A percentile compares a stretch with the other conserved stretches of the same genome.
phyloP scores from a whole-genome alignment of 2,888 invertebrate genomes.

The Pogonocherus hispidulus region DNA sequence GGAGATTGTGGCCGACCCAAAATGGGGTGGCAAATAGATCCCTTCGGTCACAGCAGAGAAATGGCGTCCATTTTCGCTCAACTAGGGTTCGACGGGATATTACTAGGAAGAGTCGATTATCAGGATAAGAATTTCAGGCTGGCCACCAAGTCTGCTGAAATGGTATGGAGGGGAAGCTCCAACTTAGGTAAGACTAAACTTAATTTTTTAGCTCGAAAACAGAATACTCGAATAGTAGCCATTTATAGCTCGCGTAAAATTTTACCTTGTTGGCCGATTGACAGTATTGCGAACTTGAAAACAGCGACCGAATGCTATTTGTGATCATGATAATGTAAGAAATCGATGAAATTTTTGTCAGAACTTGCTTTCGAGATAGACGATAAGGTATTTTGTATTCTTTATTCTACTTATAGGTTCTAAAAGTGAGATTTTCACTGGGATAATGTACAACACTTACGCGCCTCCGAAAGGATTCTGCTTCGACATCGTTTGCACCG shows the following conservation, averaged over 20 bases:
- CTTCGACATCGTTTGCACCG: conserved; percentile 88
- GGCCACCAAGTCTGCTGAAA: conserved; percentile 78
- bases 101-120: conserved; percentile 90
- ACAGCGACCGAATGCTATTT: too few species aligned
- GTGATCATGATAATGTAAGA: too few species aligned
- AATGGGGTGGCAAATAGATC: conserved; percentile 88
- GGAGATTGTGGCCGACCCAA: conserved; percentile 81
- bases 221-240: too few species aligned
- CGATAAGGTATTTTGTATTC: too few species aligned
- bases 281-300: too few species aligned
- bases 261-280: too few species aligned
- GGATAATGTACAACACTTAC: conserved; percentile 86
- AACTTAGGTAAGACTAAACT: conserved; percentile 73
- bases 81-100: conserved; percentile 91
- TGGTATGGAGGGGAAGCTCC: conserved; percentile 85
- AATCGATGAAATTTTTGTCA: too few species aligned
- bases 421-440: conserved; percentile 70
- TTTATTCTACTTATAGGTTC: conserved; percentile 69
- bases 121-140: conserved; percentile 81
- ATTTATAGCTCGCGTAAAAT: too few species aligned
- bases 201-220: background rate
- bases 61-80: conserved; percentile 85
- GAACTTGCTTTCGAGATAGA: too few species aligned
- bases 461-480: conserved; percentile 92
- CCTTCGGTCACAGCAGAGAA: conserved; percentile 90